A percentile compares a stretch with the other conserved stretches of the same genome.
Conservation (phyloP, 2,888 invertebrate genomes). For the Nasonovia ribisnigri region DNA sequence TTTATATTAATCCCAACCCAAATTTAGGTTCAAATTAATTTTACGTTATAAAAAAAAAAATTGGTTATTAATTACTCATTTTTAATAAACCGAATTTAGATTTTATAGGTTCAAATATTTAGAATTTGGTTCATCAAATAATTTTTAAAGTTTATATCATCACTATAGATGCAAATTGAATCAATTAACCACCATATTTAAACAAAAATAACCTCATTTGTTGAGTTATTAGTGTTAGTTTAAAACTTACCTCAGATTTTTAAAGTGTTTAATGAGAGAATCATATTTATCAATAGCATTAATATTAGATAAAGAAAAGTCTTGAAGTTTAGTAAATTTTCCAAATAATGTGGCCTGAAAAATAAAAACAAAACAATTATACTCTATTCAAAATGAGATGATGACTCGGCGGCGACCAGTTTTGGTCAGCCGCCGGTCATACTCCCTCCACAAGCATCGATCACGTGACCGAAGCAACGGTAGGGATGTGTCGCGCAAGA, state of each 20-base stretch:
- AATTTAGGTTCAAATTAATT: not conserved
- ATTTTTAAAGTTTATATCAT: not conserved
- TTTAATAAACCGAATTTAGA: too few relatives aligned
- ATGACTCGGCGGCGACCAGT: too few relatives aligned
- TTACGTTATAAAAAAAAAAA: too few relatives aligned
- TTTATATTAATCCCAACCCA: not conserved
- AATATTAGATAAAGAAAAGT: conserved; percentile 93
- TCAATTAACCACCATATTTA: not conserved
- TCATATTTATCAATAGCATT: conserved; percentile 94
- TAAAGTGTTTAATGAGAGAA: conserved; percentile 86
- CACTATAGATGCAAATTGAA: not conserved
- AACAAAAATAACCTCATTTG: not conserved
- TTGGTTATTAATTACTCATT: too few relatives aligned
- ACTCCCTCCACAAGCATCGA: too few relatives aligned
- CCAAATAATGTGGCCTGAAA: conserved; percentile 91
- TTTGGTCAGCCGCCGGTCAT: too few relatives aligned
- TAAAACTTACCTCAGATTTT: conserved; percentile 75
- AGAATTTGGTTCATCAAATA: not conserved
- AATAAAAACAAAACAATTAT: too few relatives aligned
- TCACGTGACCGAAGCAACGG: too few relatives aligned
- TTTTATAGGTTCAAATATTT: not conserved
- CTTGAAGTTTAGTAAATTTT: conserved; percentile 86
- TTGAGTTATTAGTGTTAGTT: not conserved
- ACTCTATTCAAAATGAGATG: too few relatives aligned
- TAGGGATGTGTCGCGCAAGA: too few relatives aligned